These are phyloP conservation scores for Hycleus phaleratus DNA, from an alignment of 1,140 invertebrate species.

Conservation along the genomic window DNA sequence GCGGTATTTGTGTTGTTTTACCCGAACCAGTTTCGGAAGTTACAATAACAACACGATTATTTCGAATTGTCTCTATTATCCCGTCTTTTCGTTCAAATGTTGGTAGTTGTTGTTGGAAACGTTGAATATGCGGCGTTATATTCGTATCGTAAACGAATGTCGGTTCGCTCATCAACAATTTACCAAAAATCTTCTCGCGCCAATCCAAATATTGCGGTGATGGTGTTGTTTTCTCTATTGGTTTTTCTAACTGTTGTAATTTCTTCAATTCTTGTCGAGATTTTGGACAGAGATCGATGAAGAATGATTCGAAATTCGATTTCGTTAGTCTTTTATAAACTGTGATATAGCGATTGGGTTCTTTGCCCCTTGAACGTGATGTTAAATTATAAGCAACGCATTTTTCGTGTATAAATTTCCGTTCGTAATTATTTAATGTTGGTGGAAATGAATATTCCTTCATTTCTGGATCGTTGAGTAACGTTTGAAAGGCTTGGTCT, in stretches of 20 bases:
- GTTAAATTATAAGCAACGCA: constrained; percentile 52
- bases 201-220: neutral
- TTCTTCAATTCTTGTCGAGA: constrained; percentile 34
- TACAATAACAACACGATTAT: constrained; percentile 57
- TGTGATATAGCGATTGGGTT: constrained; percentile 53
- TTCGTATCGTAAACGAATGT: constrained; percentile 38
- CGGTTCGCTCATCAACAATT: neutral
- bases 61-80: constrained; percentile 46
- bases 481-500: constrained; percentile 22
- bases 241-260: constrained; percentile 48
- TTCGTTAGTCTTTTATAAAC: constrained; percentile 58
- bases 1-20: constrained; percentile 87
- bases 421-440: constrained; percentile 57
- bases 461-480: constrained; percentile 19
- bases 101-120: constrained; percentile 53
- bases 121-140: constrained; percentile 48
- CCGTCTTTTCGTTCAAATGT: constrained; percentile 44
- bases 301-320: constrained; percentile 47
- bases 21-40: constrained; percentile 80
- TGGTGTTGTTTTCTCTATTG: constrained; percentile 24
- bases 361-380: constrained; percentile 56
- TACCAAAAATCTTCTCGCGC: constrained; percentile 9
- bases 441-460: constrained; percentile 50
- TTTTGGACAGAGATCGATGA: constrained; percentile 6
- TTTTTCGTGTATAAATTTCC: constrained; percentile 63